Evolutionary conservation across 1,140 invertebrate genomes (phyloP), one percentile per base, ranked within the genome.

Genomic region (Hyphantria cunea): DNA sequence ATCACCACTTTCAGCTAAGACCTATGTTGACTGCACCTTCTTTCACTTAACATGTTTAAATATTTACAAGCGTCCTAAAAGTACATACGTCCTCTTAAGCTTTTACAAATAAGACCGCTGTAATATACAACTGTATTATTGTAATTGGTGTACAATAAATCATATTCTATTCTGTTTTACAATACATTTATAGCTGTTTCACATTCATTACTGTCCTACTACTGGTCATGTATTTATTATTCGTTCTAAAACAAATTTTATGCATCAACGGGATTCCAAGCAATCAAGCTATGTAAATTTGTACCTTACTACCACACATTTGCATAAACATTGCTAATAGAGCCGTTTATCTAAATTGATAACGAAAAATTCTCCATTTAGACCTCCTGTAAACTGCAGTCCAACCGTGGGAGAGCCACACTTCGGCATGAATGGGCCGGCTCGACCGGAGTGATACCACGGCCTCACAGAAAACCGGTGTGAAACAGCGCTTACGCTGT

Each of bases 281-380:
- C 39, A 42, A 34, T 32, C 39, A 59, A 49, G 33, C 47, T 39
- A 56, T 56, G 32, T 41, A 47, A 41, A 59, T 60, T 31, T 32
- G 41, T 51, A 32, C 47, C n/a, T 14, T 50, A 59, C 33, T 11
- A 33, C 41, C 10, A 31, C 31, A 50, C 25, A 59, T 59, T 59
- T 50, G 12, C 47, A 59, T 59, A 58, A 6, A 13, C 25, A 59
- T 33, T 50, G 15, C 11, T 34, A 60, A 51, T 60, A 33, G 37
- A 31, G 31, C 15, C 13, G 13, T 17, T 10, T 60, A 59, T 49
- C 47, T 59, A 5, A 60, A 60, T 58, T 51, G 56, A 44, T 45
- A 50, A 50, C 56, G 50, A 51, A 58, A 58, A 48, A 58, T 58
- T 58, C 5, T 58, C 50, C 56, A 60, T 60, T 58, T 48, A 14